Conservation (phyloP, 1,140 invertebrate genomes). For the Trigoniulus corallinus region DNA sequence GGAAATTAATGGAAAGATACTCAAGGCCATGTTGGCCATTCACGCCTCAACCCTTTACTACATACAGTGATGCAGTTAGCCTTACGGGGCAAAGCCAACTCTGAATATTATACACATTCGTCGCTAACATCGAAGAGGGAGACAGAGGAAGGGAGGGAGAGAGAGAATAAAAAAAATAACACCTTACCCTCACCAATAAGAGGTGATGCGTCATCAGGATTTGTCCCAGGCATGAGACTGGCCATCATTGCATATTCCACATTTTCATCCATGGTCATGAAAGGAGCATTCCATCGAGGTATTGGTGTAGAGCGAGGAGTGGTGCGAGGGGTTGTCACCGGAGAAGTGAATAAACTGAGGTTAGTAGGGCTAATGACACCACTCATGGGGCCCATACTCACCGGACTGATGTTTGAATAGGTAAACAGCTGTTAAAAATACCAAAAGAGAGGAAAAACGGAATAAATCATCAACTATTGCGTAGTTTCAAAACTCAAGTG, state of each 20-base stretch:
- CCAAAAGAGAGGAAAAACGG: no score
- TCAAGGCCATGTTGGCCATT: no score
- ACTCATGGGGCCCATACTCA: constrained; percentile 38
- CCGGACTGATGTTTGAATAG: constrained; percentile 56
- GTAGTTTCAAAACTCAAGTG: background rate
- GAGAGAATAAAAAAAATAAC: constrained; percentile 11
- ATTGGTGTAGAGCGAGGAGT: constrained; percentile 39
- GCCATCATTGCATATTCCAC: constrained; percentile 76
- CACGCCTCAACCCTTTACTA: no score
- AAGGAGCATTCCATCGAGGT: constrained; percentile 65
- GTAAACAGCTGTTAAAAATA: constrained; percentile 58
- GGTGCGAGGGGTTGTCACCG: constrained; percentile 49
- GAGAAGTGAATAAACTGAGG: constrained; percentile 68
- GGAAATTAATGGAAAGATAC: no score
- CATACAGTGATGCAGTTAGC: no score
- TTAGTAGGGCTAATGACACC: constrained; percentile 82
- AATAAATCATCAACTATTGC: constrained; percentile 1
- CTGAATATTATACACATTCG: background rate
- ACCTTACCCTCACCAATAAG: constrained; percentile 50
- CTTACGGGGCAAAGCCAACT: no score
- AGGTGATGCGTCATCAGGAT: constrained; percentile 44
- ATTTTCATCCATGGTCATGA: constrained; percentile 70
- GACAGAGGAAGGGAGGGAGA: constrained; percentile 5
- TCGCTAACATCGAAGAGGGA: no score
- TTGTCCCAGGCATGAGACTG: constrained; percentile 41